Conservation (phyloP, 2,888 invertebrate genomes). For the Tipula confusa region DNA sequence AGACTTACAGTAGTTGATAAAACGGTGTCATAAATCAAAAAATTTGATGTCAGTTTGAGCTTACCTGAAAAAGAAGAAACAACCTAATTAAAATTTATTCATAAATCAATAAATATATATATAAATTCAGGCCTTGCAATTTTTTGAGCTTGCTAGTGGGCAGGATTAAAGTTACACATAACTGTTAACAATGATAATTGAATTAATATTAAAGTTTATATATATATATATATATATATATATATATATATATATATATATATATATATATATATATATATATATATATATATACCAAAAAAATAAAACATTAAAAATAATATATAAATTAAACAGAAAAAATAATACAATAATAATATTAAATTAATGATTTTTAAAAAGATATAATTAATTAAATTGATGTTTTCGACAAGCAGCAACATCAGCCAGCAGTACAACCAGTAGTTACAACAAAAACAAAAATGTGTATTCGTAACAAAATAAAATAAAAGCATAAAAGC, state of each 20-base stretch:
- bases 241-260: too few relatives aligned
- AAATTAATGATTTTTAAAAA: slow-evolving; percentile 25
- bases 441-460: not conserved
- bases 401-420: not conserved
- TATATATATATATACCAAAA: too few relatives aligned
- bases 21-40: too few relatives aligned
- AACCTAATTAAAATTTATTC: too few relatives aligned
- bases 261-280: too few relatives aligned
- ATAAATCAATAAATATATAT: too few relatives aligned
- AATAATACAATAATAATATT: slow-evolving; percentile 4
- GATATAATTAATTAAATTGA: slow-evolving; percentile 25
- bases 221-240: too few relatives aligned
- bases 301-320: not conserved
- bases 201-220: not conserved
- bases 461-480: not conserved
- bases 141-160: too few relatives aligned
- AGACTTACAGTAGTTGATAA: too few relatives aligned
- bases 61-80: too few relatives aligned
- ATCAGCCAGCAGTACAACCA: not conserved
- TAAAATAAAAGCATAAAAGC: slow-evolving; percentile 14
- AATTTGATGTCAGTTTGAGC: too few relatives aligned
- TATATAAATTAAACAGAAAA: not conserved
- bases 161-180: not conserved
- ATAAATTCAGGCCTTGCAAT: too few relatives aligned
- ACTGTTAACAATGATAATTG: not conserved